These are phyloP conservation scores for Odontesthes bonariensis DNA, from an alignment of 2,113 vertebrate species.

Conservation along the genomic window DNA sequence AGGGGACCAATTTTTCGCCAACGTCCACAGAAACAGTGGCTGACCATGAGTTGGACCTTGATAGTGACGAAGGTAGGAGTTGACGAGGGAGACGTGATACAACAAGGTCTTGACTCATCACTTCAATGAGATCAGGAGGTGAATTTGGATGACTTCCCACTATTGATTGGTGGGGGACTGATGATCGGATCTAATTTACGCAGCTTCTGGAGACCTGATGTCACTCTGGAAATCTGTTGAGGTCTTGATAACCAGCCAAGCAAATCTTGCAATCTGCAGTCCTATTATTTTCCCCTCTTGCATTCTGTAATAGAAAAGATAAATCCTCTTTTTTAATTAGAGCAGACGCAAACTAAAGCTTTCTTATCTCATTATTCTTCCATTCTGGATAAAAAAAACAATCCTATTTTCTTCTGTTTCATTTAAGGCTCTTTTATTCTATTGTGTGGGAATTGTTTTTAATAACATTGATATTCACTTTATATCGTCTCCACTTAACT, in stretches of 20 bases:
- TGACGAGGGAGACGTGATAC: conserved; percentile 43
- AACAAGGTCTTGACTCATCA: conserved; percentile 71
- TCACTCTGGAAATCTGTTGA: conserved; percentile 65
- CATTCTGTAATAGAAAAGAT: conserved; percentile 70
- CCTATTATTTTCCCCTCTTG: conserved; percentile 64
- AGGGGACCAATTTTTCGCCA: conserved; percentile 58
- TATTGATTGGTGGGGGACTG: conserved; percentile 67
- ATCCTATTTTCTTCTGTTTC: conserved; percentile 37
- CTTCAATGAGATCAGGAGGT: conserved; percentile 66
- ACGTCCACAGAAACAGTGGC: conserved; percentile 53
- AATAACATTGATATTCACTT: conserved; percentile 13
- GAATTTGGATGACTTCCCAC: conserved; percentile 68
- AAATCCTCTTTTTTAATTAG: conserved; percentile 79
- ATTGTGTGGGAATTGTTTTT: conserved; percentile 43
- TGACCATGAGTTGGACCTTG: conserved; percentile 41
- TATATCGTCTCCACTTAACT: not conserved
- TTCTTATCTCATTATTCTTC: conserved; percentile 74
- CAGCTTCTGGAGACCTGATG: conserved; percentile 55
- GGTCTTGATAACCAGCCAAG: conserved; percentile 73
- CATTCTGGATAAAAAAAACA: conserved; percentile 45
- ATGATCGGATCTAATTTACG: conserved; percentile 76
- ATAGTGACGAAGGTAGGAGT: conserved; percentile 59
- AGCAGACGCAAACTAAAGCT: conserved; percentile 66
- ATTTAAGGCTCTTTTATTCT: conserved; percentile 37
- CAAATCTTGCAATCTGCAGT: conserved; percentile 53